phyloP scores from a whole-genome alignment of 2,797 vertebrate species.

The Myiotriccus ornatus region DNA sequence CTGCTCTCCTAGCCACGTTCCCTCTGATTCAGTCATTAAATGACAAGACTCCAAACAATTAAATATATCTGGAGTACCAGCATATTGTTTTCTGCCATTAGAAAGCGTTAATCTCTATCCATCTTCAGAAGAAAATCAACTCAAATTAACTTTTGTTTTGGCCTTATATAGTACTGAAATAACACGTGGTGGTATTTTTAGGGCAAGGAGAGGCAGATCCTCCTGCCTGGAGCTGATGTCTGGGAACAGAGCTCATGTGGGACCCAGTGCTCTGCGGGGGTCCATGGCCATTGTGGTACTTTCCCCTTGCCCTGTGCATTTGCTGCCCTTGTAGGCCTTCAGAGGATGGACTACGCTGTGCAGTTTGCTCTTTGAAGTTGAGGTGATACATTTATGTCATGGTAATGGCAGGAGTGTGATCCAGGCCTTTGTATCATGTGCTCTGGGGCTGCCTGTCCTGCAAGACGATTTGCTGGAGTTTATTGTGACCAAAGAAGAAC shows the following conservation, averaged over 20 bases:
- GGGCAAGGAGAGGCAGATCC: not conserved
- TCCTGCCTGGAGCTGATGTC: not conserved
- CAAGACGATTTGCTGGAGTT: not conserved
- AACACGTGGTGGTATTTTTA: not conserved
- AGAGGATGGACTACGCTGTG: not conserved
- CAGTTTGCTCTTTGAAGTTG: rapidly evolving
- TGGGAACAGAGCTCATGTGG: not conserved
- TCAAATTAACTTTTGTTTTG: not conserved
- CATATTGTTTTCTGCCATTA: not conserved
- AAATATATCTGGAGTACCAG: not conserved
- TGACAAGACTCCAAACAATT: not conserved
- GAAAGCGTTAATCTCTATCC: not conserved
- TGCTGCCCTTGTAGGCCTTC: not conserved
- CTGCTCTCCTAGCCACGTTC: not conserved
- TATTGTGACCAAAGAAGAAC: not conserved
- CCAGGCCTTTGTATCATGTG: rapidly evolving
- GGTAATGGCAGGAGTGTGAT: not conserved
- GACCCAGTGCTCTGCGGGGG: rapidly evolving
- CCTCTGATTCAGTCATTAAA: slow-evolving; percentile 12
- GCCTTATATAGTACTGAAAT: not conserved
- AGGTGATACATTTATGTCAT: not conserved
- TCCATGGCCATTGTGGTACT: not conserved
- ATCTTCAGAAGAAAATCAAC: not conserved
- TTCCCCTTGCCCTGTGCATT: not conserved
- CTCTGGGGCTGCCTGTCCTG: not conserved